These are phyloP conservation scores for Vulpes lagopus DNA, from an alignment of 2,113 vertebrate species.

Conservation along the genomic window DNA sequence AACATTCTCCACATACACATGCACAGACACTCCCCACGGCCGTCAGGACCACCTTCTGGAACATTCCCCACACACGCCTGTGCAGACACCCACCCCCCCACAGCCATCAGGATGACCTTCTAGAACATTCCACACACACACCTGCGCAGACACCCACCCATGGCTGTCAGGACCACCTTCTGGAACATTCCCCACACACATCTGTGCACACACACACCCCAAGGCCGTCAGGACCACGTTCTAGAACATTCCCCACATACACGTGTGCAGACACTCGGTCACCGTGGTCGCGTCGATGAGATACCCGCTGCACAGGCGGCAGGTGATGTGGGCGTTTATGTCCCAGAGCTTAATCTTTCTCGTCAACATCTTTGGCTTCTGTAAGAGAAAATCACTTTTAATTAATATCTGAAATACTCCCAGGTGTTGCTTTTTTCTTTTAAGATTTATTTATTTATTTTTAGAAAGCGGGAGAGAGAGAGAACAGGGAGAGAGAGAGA, in stretches of 20 bases:
- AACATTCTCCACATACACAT: slow-evolving; percentile 84
- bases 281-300: slow-evolving; percentile 99
- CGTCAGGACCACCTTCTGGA: neutral
- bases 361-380: slow-evolving; percentile 99
- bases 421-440: neutral
- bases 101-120: neutral
- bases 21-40: neutral
- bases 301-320: slow-evolving; percentile 98
- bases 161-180: neutral
- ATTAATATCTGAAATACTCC: too few species aligned
- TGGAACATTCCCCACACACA: slow-evolving; percentile 85
- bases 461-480: neutral
- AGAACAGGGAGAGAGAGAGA: neutral
- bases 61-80: slow-evolving; percentile 92
- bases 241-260: slow-evolving; percentile 87
- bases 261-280: slow-evolving; percentile 99
- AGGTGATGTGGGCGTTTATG: slow-evolving; percentile 99
- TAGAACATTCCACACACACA: slow-evolving; percentile 89
- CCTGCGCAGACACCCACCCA: slow-evolving; percentile 93
- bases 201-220: neutral
- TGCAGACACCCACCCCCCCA: slow-evolving; percentile 91
- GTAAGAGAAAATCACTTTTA: slow-evolving; percentile 68
- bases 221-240: neutral
- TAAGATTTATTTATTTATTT: neutral
- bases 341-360: slow-evolving; percentile 99